A percentile compares a stretch with the other conserved stretches of the same genome.
These are phyloP conservation scores for Hoplostethus atlanticus DNA, from an alignment of 2,797 vertebrate species.

Conservation along the genomic window DNA sequence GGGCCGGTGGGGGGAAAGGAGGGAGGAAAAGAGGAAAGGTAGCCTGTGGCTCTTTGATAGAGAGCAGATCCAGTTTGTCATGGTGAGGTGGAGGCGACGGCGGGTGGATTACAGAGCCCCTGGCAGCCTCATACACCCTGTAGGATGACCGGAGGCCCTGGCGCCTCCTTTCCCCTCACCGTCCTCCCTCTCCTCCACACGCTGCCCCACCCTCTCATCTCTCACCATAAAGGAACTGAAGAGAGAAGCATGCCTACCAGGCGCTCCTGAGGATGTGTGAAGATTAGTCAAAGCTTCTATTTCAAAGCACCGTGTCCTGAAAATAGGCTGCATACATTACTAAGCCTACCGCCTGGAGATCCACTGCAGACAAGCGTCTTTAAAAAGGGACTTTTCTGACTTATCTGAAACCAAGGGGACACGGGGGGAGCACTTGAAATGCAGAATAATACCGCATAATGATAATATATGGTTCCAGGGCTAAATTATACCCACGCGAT, in stretches of 20 bases:
- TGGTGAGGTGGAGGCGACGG: conserved; percentile 66
- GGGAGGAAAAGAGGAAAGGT: conserved; percentile 48
- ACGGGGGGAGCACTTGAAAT: background rate
- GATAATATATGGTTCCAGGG: background rate
- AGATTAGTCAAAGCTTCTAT: conserved; percentile 58
- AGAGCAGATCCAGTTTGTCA: conserved; percentile 76
- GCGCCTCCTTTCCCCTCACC: background rate
- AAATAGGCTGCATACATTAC: conserved; percentile 48
- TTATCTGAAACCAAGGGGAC: background rate
- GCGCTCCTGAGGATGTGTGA: conserved; percentile 31
- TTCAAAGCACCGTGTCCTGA: conserved; percentile 40
- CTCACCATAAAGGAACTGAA: conserved; percentile 14
- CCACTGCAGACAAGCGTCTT: background rate
- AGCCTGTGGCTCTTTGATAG: conserved; percentile 69
- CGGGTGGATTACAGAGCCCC: conserved; percentile 68
- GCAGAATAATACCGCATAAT: background rate
- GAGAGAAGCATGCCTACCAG: conserved; percentile 28
- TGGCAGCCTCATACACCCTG: conserved; percentile 57
- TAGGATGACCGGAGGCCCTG: conserved; percentile 54
- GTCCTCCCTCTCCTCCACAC: background rate
- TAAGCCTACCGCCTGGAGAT: conserved; percentile 22
- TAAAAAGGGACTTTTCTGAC: no score
- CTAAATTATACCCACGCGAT: background rate
- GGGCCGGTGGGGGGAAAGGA: conserved; percentile 51
- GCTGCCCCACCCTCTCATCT: background rate